Conservation (phyloP, 2,113 vertebrate species). For the Nycticebus coucang region DNA sequence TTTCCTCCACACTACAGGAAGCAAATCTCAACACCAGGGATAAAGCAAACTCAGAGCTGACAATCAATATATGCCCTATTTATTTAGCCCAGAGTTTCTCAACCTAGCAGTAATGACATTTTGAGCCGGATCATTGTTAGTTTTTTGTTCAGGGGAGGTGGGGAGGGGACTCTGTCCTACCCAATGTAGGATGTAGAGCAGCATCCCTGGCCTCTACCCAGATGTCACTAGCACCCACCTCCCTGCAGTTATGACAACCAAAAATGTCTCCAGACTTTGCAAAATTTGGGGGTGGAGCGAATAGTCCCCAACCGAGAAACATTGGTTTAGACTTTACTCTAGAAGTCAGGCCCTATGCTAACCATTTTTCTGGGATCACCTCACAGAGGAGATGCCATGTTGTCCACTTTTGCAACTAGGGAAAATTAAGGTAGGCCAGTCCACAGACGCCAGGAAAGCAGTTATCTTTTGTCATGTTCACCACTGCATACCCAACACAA, state of each 20-base stretch:
- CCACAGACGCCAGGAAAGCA: background rate
- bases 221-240: background rate
- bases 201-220: background rate
- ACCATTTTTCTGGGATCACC: background rate
- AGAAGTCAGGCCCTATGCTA: background rate
- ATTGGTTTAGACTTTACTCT: background rate
- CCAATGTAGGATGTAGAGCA: background rate
- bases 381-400: background rate
- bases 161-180: too few relatives aligned
- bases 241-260: background rate
- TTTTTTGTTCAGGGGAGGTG: background rate
- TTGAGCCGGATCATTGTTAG: slow-evolving; percentile 4
- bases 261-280: slow-evolving; percentile 39
- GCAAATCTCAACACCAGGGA: background rate
- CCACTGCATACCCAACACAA: background rate
- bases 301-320: background rate
- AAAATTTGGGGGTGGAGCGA: background rate
- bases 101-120: background rate
- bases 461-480: background rate
- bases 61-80: background rate
- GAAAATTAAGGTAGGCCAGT: background rate
- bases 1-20: background rate
- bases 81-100: background rate
- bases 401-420: background rate
- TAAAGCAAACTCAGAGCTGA: background rate